phyloP scores from a whole-genome alignment of 2,113 vertebrate genomes.

The Lonchura striata region DNA sequence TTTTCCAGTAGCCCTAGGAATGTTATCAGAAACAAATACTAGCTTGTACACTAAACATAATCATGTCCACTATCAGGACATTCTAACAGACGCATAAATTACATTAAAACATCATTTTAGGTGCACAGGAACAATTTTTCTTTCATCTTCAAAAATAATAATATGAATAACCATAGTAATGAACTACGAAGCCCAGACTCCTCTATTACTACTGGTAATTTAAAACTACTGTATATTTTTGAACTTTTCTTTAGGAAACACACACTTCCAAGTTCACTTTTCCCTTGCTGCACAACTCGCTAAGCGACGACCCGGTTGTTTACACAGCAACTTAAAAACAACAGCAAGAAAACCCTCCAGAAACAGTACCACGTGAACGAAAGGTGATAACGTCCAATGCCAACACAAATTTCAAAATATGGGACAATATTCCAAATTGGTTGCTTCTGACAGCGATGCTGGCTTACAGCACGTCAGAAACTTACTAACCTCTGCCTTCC shows the following conservation, averaged over 20 bases:
- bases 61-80: background rate
- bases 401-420: fast-evolving
- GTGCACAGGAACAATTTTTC: fast-evolving
- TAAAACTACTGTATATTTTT: background rate
- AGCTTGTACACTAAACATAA: background rate
- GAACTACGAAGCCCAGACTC: background rate
- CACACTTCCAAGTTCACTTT: background rate
- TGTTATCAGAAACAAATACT: background rate
- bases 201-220: background rate
- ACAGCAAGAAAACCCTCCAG: background rate
- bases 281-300: background rate
- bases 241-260: background rate
- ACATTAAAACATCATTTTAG: background rate
- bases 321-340: background rate
- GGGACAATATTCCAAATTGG: background rate
- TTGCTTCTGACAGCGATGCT: background rate
- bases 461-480: background rate
- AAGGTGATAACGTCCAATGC: background rate
- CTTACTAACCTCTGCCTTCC: background rate
- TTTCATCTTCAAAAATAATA: background rate
- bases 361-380: background rate
- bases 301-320: fast-evolving
- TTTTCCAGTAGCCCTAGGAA: background rate
- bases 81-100: background rate
- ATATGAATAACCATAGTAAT: background rate